A percentile compares a stretch with the other conserved stretches of the same genome.
These are phyloP conservation scores for Falco concolor DNA, from an alignment of 2,797 vertebrate genomes.

Conservation along the genomic window DNA sequence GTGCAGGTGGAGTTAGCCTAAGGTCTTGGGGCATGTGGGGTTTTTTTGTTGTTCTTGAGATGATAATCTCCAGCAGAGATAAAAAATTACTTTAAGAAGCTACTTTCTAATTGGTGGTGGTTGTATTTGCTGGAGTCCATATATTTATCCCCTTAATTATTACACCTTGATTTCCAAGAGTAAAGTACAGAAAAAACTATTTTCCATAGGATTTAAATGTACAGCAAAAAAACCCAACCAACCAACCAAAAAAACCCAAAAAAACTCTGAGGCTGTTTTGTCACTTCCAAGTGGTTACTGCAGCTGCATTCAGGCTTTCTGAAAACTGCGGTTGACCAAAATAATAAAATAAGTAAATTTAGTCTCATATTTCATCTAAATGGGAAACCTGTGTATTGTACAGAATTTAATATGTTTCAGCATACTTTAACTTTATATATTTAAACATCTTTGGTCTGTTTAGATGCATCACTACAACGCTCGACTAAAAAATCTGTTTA, in stretches of 20 bases:
- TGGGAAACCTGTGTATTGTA: not conserved
- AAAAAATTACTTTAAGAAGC: not conserved
- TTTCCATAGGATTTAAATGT: not conserved
- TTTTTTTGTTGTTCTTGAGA: not conserved
- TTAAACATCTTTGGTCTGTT: not conserved
- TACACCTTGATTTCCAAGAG: not conserved
- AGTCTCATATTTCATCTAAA: not conserved
- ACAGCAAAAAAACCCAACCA: not conserved
- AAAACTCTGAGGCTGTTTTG: not conserved
- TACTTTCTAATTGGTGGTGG: not conserved
- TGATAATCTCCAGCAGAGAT: not conserved
- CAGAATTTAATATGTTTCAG: not conserved
- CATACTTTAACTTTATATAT: not conserved
- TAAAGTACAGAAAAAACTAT: not conserved
- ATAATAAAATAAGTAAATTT: not conserved
- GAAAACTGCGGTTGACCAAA: not conserved
- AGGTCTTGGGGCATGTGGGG: not conserved
- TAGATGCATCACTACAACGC: conserved; percentile 57
- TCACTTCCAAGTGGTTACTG: not conserved
- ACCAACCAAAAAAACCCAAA: too few relatives aligned
- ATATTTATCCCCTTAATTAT: not conserved
- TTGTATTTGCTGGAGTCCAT: not conserved
- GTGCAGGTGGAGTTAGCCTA: not conserved
- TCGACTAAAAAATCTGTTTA: conserved; percentile 78
- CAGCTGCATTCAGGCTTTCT: not conserved